Evolutionary conservation across 1,140 invertebrate genomes (phyloP), one percentile per base, ranked within the genome.

Genomic region (Bicyclus anynana): DNA sequence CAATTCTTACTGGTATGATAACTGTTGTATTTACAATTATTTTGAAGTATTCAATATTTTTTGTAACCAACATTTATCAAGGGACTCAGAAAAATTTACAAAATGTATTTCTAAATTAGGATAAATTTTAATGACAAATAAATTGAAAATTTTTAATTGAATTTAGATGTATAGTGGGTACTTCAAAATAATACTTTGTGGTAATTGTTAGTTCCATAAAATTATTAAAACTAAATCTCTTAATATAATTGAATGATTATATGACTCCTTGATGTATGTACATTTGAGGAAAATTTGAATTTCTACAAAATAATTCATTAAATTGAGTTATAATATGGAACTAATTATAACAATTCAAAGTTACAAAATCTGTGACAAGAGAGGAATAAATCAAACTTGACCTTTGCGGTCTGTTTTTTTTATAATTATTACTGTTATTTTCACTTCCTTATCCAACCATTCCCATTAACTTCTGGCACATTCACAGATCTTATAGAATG

Each of bases 351-450:
- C 53, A 23, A 16, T 48, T 16, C 42, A 48, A 38, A 50, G 47
- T 65, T 75, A 65, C 67, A 47, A 54, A 55, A 52, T 50, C 46
- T 58, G 53, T 60, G 56, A 57, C 62, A 47, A 54, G 42, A 54
- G 50, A 52, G 48, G 53, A 69, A 69, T 65, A 69, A 69, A 69
- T 62, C 50, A 33, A 62, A 65, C 57, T 57, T 48, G 58, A 46
- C 56, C 62, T 47, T 54, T 57, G 62, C 65, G 67, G 59, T 50
- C 53, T 51, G 52, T 59, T 65, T 62, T 65, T 50, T 21, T 60
- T 53, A 40, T 35, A 33, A 27, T 26, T 50, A 20, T 60, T 52
- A 51, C 61, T 55, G 50, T 67, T 44, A 38, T 58, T 53, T 21
- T 20, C 10, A 3, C 5, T 10, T 13, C 37, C 10, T 42, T 10